Base-by-base conservation (phyloP, 2,888 invertebrate species). In the Blastobasis adustella region DNA sequence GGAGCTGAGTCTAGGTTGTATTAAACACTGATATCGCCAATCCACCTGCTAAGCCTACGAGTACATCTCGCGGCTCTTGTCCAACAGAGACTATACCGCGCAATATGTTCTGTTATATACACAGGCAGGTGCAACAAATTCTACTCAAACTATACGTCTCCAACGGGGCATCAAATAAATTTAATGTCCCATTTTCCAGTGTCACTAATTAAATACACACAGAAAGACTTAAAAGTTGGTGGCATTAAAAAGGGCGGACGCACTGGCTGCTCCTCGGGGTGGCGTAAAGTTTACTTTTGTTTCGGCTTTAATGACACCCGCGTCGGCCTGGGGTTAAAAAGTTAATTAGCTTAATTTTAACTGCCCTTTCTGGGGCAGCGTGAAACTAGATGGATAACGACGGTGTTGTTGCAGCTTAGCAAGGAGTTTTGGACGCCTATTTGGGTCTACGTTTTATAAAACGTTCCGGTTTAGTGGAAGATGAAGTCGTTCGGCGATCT, bases 301-400 rank as follows among this genome's bases (percentile, higher is more conserved):
- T 74, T 73, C 67, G 63, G 67, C 23, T 76, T 76, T 77, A 77
- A 78, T 77, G 72, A 70, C 71, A 65, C 73, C 67, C 73, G 53
- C 58, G 56, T 55, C 65, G 54, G 58, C 55, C 4, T 51, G 65
- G 73, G 69, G n/a, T 69, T 73, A 71, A 76, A 79, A 79, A 75
- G 75, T 75, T 76, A 76, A 75, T 77, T 76, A 76, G 73, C 66
- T 73, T 73, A 76, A 77, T 77, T 77, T 75, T 79, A 73, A 77
- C 69, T 65, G 67, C 65, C 39, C 9, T 40, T 42, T 42, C 10
- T 7, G 10, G n/a, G 42, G 5, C 5, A 5, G 6, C 7, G 41
- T 40, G 6, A 40, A 8, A 9, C 9, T 40, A 8, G 6, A 40
- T 4, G 6, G 6, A 40, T 9, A 40, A 9, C 9, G 41, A 4